Evolutionary conservation across 2,888 invertebrate species (phyloP).

Genomic region (Plusia festucae): DNA sequence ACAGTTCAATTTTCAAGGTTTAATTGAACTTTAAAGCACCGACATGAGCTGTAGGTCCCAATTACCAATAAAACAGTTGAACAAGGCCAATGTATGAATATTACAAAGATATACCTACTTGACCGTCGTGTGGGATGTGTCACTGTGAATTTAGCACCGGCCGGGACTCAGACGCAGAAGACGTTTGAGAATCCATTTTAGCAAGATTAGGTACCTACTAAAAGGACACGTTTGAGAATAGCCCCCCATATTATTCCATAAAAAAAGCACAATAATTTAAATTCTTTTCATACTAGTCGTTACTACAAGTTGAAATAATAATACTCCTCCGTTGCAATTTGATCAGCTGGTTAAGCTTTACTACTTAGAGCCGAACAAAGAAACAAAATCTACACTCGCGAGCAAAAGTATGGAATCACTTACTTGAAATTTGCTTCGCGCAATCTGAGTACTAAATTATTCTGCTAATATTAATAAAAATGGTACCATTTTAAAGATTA

Average conservation of each 20-base stretch:
- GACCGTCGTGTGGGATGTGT: conserved; percentile 55
- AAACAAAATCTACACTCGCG: conserved; percentile 7
- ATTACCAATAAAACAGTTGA: conserved; percentile 73
- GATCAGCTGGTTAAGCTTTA: conserved; percentile 15
- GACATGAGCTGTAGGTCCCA: conserved; percentile 69
- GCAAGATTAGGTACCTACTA: conserved; percentile 18
- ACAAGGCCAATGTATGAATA: conserved; percentile 57
- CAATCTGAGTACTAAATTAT: no score
- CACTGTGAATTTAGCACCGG: conserved; percentile 52
- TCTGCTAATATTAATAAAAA: no score
- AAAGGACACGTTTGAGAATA: conserved; percentile 28
- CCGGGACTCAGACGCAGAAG: conserved; percentile 15
- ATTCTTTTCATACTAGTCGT: conserved; percentile 9
- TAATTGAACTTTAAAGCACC: conserved; percentile 75
- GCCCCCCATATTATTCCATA: background rate
- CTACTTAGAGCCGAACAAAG: conserved; percentile 38
- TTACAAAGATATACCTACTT: conserved; percentile 59
- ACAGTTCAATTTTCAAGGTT: conserved; percentile 77
- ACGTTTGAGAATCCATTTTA: conserved; percentile 40
- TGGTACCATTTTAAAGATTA: no score
- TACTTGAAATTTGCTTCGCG: no score
- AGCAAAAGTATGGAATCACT: no score
- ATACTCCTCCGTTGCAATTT: conserved; percentile 13
- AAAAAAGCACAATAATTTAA: conserved; percentile 9
- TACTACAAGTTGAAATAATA: conserved; percentile 5